Evolutionary conservation across 2,888 invertebrate genomes (phyloP), one percentile per base, ranked within the genome.

Genomic region (Xestia xanthographa): DNA sequence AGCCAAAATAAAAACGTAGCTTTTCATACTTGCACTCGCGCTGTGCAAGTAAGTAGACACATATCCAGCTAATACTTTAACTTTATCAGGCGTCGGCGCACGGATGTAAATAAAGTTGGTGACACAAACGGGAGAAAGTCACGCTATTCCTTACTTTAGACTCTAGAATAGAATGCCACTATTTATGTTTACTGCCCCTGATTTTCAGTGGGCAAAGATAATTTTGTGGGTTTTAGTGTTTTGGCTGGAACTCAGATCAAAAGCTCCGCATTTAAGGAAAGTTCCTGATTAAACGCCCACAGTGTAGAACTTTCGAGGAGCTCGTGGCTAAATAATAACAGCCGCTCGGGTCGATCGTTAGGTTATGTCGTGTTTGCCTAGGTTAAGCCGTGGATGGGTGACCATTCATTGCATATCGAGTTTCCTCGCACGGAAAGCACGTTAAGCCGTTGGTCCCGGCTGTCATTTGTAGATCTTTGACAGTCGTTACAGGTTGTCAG

Each of bases 11-110:
- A 81, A 77, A 86, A 72, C 72, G 58, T 66, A 67, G 26, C 50
- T 41, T 77, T 60, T 83, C 83, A 86, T 72, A 69, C 84, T 22
- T 69, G 83, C 62, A 74, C 48, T 50, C 56, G 53, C 56, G 67
- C 72, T 63, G 53, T 68, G 65, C 72, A 73, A 62, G 82, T 75
- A 63, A 68, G 78, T 75, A 77, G 63, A 74, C 79, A 87, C 77
- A 81, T 58, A 70, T 75, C 66, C 72, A 83, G 72, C 77, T 88
- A 87, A 79, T 87, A 87, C 85, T 88, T 88, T 82, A 88, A 87
- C 76, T 83, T 88, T 89, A 89, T 89, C 88, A 86, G 87, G 89
- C 85, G 88, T 89, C 79, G 80, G 84, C 79, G 81, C 87, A 89
- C 83, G 84, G 86, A 89, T 87, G 88, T 87, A 87, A 89, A 86